Conservation (phyloP, 2,888 invertebrate genomes). For the Pyrgus malvae region DNA sequence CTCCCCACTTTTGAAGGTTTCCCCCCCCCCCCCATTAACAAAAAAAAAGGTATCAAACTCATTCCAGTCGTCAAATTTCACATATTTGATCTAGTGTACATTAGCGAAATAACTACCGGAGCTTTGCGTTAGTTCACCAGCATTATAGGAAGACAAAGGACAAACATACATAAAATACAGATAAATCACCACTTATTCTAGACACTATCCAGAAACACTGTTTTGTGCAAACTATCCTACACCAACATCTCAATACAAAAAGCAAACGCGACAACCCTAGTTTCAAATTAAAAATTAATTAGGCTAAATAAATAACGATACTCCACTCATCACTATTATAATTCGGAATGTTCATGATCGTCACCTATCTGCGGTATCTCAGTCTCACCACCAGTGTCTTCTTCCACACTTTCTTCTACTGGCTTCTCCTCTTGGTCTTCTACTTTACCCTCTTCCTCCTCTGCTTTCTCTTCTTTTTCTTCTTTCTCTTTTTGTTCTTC, state of each 20-base stretch:
- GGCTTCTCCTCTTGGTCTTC: conserved; percentile 50
- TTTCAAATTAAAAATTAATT: conserved; percentile 68
- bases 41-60: too few relatives aligned
- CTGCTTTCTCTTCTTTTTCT: conserved; percentile 28
- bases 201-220: conserved; percentile 11
- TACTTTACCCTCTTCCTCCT: conserved; percentile 45
- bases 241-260: conserved; percentile 45
- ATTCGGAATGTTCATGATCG: conserved; percentile 74
- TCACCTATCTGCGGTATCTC: conserved; percentile 56
- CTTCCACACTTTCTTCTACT: conserved; percentile 42
- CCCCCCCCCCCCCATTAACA: too few relatives aligned
- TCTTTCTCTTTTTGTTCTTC: conserved; percentile 31
- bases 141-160: too few relatives aligned
- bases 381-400: conserved; percentile 34
- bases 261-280: conserved; percentile 59
- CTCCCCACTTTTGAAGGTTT: too few relatives aligned
- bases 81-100: too few relatives aligned
- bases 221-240: conserved; percentile 38
- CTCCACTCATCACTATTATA: conserved; percentile 65
- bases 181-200: conserved; percentile 3
- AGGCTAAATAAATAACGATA: conserved; percentile 66
- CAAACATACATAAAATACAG: not conserved
- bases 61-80: too few relatives aligned
- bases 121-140: too few relatives aligned
- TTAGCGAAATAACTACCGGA: too few relatives aligned